Evolutionary conservation across 2,113 vertebrate species (phyloP).

Genomic region (Candoia aspera): DNA sequence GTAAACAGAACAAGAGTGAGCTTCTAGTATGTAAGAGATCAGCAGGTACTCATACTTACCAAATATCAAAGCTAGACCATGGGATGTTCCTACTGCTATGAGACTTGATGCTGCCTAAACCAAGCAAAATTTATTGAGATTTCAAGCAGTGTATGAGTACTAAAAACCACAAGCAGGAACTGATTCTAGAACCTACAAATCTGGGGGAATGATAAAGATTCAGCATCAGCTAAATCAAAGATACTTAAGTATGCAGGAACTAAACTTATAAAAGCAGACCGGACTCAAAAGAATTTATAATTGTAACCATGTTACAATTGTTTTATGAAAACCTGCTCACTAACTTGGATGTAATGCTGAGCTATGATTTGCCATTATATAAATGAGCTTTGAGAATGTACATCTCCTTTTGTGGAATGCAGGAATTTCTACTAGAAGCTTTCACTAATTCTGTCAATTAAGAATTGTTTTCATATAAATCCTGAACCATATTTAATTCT

Average conservation of each 20-base stretch:
- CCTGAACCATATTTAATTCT: neutral
- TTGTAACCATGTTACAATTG: neutral
- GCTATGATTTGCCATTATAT: neutral
- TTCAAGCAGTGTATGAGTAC: neutral
- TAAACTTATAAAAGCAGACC: neutral
- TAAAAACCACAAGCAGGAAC: neutral
- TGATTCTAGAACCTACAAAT: neutral
- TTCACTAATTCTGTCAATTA: neutral
- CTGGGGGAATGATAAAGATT: neutral
- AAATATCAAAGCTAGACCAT: conserved; percentile 94
- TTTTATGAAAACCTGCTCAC: neutral
- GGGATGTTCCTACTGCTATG: conserved; percentile 96
- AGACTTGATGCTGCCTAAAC: conserved; percentile 90
- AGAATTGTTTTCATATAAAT: neutral
- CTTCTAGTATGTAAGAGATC: neutral
- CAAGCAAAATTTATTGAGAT: conserved; percentile 39
- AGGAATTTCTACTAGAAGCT: neutral
- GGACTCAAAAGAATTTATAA: neutral
- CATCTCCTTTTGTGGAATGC: neutral
- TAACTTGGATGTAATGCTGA: neutral
- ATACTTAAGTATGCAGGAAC: neutral
- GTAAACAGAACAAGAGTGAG: neutral
- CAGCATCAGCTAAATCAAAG: neutral
- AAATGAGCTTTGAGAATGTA: neutral
- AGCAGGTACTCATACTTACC: conserved; percentile 80